Percentiles rank a stretch among this genome's conserved stretches.
Conservation (phyloP, 2,113 vertebrate genomes). For the Mixornis gularis region DNA sequence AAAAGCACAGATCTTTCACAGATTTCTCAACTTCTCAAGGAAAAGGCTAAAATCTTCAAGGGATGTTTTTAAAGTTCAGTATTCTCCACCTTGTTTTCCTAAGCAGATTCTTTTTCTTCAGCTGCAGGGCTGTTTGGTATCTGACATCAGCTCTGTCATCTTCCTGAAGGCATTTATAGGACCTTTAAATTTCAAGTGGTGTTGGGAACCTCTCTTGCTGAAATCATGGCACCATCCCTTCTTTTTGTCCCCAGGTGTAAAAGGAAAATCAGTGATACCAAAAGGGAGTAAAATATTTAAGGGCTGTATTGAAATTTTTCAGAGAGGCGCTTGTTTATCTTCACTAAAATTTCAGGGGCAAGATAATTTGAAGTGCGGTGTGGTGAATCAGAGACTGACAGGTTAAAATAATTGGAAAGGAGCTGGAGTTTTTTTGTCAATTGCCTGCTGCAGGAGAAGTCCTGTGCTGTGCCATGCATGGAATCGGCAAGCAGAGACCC, state of each 20-base stretch:
- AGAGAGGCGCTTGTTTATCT: background rate
- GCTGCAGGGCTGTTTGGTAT: background rate
- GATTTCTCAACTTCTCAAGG: background rate
- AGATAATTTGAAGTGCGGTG: background rate
- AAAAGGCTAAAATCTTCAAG: background rate
- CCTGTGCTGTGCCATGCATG: background rate
- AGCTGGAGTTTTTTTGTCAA: background rate
- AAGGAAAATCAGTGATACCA: background rate
- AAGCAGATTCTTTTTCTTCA: background rate
- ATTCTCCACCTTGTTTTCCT: background rate
- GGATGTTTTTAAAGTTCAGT: background rate
- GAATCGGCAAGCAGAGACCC: background rate
- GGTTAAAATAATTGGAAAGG: conserved; percentile 7
- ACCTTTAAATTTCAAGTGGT: background rate
- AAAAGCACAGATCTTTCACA: background rate
- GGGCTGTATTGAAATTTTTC: background rate
- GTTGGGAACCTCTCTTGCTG: background rate
- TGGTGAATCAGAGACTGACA: background rate
- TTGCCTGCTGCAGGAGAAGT: conserved; percentile 7
- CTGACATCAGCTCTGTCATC: background rate
- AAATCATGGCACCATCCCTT: background rate
- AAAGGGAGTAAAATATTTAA: background rate
- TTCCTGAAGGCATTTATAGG: background rate
- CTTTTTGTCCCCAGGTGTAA: background rate
- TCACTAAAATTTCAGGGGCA: background rate